phyloP scores from a whole-genome alignment of 1,140 invertebrate species.

The Rhizoglyphus robini region DNA sequence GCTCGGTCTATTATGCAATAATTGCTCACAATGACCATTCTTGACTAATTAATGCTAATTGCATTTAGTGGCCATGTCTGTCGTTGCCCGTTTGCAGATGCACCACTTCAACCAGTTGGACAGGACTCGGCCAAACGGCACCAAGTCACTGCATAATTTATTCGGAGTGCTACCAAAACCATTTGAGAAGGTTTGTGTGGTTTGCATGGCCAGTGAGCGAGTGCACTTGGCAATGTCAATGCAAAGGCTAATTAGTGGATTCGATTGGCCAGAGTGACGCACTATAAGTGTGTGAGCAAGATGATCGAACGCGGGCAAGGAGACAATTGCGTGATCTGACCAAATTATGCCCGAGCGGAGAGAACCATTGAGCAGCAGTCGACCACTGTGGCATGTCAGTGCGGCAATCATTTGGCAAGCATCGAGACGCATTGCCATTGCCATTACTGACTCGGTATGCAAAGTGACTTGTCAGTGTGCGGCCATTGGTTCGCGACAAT shows the following conservation, averaged over 20 bases:
- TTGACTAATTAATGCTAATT: conserved; percentile 9
- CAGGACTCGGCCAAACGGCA: too few species aligned
- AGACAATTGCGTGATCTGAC: not conserved
- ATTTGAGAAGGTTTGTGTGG: too few species aligned
- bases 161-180: not conserved
- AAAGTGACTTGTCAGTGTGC: too few species aligned
- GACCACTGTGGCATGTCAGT: not conserved
- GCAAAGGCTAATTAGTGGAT: not conserved
- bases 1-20: not conserved
- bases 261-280: not conserved
- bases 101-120: not conserved
- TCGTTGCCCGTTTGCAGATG: not conserved
- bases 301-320: not conserved
- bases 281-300: not conserved
- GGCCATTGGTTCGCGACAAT: too few species aligned
- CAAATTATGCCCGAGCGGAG: not conserved
- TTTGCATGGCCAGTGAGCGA: too few species aligned
- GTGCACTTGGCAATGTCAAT: not conserved
- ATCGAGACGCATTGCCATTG: too few species aligned
- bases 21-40: not conserved
- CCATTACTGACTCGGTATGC: too few species aligned
- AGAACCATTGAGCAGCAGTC: not conserved
- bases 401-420: too few species aligned
- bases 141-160: not conserved
- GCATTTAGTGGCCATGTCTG: not conserved